Percentiles rank a stretch among this genome's conserved stretches.
Evolutionary conservation across 2,797 vertebrate species (phyloP).

Genomic region (Echeneis naucrates): DNA sequence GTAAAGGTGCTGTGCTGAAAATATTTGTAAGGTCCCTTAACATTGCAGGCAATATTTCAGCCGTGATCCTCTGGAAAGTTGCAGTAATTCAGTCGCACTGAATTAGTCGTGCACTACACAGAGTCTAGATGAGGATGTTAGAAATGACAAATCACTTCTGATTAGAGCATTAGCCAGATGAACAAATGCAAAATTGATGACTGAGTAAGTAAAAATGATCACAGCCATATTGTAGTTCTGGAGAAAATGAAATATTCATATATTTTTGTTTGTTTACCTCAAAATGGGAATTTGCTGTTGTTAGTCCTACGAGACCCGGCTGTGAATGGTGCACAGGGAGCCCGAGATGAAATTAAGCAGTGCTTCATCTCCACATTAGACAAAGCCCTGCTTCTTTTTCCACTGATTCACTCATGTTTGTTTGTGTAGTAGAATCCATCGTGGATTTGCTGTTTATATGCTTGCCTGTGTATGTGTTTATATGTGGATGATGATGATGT

Average conservation of each 20-base stretch:
- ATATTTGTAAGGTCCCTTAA: conserved; percentile 63
- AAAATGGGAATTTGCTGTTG: conserved; percentile 56
- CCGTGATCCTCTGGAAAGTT: conserved; percentile 58
- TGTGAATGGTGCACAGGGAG: conserved; percentile 53
- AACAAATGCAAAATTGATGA: conserved; percentile 81
- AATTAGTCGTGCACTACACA: conserved; percentile 74
- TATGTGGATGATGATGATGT: conserved; percentile 2
- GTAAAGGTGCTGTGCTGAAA: conserved; percentile 63
- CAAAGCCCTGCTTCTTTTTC: conserved; percentile 48
- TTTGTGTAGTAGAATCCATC: conserved; percentile 51
- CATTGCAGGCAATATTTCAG: conserved; percentile 68
- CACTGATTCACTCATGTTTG: conserved; percentile 55
- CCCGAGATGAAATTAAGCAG: conserved; percentile 44
- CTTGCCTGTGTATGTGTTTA: conserved; percentile 15
- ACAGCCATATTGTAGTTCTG: conserved; percentile 63
- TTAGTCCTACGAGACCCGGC: conserved; percentile 58
- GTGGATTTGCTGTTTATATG: conserved; percentile 40
- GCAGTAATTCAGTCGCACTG: conserved; percentile 38
- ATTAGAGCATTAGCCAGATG: conserved; percentile 81
- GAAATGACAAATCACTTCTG: conserved; percentile 79
- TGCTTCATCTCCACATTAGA: conserved; percentile 52
- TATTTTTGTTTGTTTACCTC: conserved; percentile 74
- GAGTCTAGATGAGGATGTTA: conserved; percentile 70
- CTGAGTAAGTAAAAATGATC: conserved; percentile 63
- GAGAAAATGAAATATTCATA: conserved; percentile 72